phyloP scores from a whole-genome alignment of 2,797 vertebrate species.

The Brachymystax lenok region DNA sequence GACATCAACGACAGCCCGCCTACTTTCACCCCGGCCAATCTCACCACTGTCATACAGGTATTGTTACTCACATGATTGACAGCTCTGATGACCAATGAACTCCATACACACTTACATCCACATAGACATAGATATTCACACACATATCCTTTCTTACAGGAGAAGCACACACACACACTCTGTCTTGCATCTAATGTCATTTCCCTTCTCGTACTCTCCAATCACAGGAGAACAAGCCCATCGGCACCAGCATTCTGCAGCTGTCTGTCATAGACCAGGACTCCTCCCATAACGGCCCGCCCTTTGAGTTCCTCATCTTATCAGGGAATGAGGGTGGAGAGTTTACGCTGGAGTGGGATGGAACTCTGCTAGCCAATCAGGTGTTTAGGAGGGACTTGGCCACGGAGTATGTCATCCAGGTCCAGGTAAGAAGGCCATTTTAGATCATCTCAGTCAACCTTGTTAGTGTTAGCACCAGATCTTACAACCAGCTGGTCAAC shows the following conservation, averaged over 20 bases:
- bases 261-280: slow-evolving; percentile 92
- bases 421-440: slow-evolving; percentile 80
- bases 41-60: slow-evolving; percentile 93
- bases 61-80: neutral
- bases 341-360: slow-evolving; percentile 86
- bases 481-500: neutral
- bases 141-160: neutral
- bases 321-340: slow-evolving; percentile 90
- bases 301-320: slow-evolving; percentile 89
- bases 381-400: slow-evolving; percentile 85
- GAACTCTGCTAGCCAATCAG: slow-evolving; percentile 86
- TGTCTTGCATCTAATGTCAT: neutral
- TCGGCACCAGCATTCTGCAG: slow-evolving; percentile 92
- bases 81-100: neutral
- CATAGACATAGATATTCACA: neutral
- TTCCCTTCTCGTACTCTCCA: neutral
- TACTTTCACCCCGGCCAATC: slow-evolving; percentile 88
- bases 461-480: neutral
- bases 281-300: slow-evolving; percentile 93
- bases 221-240: slow-evolving; percentile 92
- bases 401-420: slow-evolving; percentile 84
- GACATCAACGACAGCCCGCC: slow-evolving; percentile 96
- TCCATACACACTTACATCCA: neutral
- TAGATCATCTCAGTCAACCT: neutral
- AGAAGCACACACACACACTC: neutral